Evolutionary conservation across 1,140 invertebrate genomes (phyloP).

Genomic region (Harpegnathos saltator): DNA sequence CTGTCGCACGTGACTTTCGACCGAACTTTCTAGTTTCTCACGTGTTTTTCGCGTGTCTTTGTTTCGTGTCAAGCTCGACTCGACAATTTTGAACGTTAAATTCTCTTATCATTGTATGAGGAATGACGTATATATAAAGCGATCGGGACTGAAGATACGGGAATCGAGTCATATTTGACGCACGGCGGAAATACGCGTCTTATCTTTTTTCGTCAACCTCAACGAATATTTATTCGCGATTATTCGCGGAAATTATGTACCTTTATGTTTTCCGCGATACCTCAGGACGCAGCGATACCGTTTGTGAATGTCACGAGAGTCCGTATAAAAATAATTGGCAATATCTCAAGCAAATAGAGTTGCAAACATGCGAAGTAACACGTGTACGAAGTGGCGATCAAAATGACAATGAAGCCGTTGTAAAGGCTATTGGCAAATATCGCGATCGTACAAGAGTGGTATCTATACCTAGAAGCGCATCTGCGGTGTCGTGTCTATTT

Average conservation of each 20-base stretch:
- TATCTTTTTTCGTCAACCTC: not conserved
- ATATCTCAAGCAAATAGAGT: constrained; percentile 38
- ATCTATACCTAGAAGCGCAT: not conserved
- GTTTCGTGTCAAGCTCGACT: no score
- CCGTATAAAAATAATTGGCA: not conserved
- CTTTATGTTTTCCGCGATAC: not conserved
- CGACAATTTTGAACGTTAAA: no score
- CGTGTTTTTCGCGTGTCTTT: no score
- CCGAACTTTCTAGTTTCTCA: no score
- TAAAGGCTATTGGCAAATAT: constrained; percentile 1
- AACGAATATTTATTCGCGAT: not conserved
- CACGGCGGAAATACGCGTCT: not conserved
- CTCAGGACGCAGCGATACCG: not conserved
- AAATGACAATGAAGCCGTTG: constrained; percentile 23
- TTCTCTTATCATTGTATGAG: no score
- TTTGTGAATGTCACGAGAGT: not conserved
- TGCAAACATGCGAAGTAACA: not conserved
- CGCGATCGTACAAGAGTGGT: not conserved
- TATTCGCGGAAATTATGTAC: not conserved
- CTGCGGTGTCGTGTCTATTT: not conserved
- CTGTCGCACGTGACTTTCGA: not conserved
- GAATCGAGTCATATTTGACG: no score
- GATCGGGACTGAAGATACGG: no score
- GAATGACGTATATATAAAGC: no score
- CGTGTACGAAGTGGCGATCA: no score